These are phyloP conservation scores for Eremophila alpestris DNA, from an alignment of 2,797 vertebrate genomes.

Conservation along the genomic window DNA sequence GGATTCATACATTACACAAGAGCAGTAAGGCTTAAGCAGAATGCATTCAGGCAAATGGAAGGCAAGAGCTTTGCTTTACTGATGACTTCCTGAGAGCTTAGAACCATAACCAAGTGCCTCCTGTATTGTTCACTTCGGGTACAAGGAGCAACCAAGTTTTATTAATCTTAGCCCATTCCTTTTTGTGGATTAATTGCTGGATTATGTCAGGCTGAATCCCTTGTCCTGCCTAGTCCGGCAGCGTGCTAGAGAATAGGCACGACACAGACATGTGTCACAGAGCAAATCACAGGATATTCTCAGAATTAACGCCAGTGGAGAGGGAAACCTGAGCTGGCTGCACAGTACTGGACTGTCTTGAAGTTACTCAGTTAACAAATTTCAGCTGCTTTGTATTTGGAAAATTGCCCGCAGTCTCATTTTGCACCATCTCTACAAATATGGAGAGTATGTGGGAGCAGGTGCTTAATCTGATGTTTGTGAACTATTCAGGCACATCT, in stretches of 20 bases:
- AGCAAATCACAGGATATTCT: not conserved
- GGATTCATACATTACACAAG: rapidly evolving
- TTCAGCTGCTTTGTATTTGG: not conserved
- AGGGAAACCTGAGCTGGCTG: not conserved
- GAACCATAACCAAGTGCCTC: not conserved
- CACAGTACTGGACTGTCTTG: too few species aligned
- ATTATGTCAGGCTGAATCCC: not conserved
- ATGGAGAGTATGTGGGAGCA: not conserved
- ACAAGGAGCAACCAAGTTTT: not conserved
- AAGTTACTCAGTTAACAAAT: rapidly evolving
- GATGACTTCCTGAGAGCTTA: not conserved
- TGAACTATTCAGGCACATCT: not conserved
- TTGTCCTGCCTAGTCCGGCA: not conserved
- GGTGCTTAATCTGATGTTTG: not conserved
- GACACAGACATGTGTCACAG: rapidly evolving
- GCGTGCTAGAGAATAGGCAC: rapidly evolving
- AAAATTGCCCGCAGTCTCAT: not conserved
- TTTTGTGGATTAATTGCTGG: not conserved
- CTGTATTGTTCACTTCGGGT: not conserved
- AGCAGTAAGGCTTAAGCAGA: not conserved
- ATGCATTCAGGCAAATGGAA: not conserved
- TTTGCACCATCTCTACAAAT: not conserved
- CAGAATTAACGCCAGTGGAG: not conserved
- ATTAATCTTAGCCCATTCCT: not conserved
- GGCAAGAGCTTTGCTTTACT: not conserved